Evolutionary conservation across 2,113 vertebrate species (phyloP).

Genomic region (Callospermophilus lateralis): DNA sequence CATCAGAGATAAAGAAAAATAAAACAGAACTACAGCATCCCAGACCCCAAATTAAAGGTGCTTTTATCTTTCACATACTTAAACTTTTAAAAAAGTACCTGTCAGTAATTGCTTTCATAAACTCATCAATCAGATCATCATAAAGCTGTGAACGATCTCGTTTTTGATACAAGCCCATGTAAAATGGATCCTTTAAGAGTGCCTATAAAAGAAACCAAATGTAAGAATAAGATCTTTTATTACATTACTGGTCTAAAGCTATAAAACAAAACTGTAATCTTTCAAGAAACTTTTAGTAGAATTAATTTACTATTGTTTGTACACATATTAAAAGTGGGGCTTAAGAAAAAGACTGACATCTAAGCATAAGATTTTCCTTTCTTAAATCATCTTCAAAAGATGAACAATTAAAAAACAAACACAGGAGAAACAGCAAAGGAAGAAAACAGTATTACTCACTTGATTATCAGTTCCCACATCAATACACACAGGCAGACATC

Average conservation of each 20-base stretch:
- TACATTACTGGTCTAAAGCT: conserved; percentile 23
- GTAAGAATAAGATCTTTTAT: conserved; percentile 46
- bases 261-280: not conserved
- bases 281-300: conserved; percentile 19
- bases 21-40: not conserved
- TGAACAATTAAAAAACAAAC: not conserved
- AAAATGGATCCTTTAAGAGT: conserved; percentile 95
- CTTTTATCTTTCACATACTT: not conserved
- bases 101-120: conserved; percentile 97
- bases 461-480: conserved; percentile 97
- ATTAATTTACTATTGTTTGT: conserved; percentile 39
- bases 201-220: conserved; percentile 84
- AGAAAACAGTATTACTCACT: conserved; percentile 85
- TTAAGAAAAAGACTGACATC: conserved; percentile 29
- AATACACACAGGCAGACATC: conserved; percentile 96
- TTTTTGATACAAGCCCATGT: conserved; percentile 98
- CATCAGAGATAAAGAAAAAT: conserved; percentile 8
- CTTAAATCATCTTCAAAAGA: conserved; percentile 36
- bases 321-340: conserved; percentile 21
- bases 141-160: conserved; percentile 95
- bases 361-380: conserved; percentile 22
- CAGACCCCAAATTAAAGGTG: not conserved
- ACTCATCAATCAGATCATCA: conserved; percentile 98
- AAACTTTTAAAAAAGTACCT: conserved; percentile 86
- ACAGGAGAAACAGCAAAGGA: accelerated